phyloP scores from a whole-genome alignment of 2,113 vertebrate species.

The Paralichthys olivaceus region DNA sequence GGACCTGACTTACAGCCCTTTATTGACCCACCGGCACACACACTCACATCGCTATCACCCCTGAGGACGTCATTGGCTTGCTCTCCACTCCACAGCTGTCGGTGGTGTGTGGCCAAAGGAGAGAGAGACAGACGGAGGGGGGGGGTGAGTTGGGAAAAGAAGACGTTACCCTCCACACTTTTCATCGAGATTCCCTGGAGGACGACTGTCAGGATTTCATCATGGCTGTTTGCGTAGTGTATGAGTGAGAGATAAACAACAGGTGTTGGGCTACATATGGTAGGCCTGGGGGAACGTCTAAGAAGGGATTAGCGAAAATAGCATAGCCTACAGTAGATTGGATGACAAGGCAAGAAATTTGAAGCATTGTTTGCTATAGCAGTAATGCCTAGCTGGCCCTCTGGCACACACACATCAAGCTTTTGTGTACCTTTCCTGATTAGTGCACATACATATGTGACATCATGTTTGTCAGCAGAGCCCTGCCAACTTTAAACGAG shows the following conservation, averaged over 20 bases:
- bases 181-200: slow-evolving; percentile 23
- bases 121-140: background rate
- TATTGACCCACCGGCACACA: slow-evolving; percentile 68
- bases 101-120: slow-evolving; percentile 44
- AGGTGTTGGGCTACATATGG: slow-evolving; percentile 67
- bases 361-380: slow-evolving; percentile 39
- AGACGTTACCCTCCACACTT: slow-evolving; percentile 19
- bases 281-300: slow-evolving; percentile 50
- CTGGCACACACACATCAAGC: background rate
- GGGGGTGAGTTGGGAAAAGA: background rate
- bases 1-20: slow-evolving; percentile 69
- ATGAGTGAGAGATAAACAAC: slow-evolving; percentile 71
- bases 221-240: slow-evolving; percentile 32
- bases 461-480: background rate
- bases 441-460: background rate
- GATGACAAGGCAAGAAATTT: slow-evolving; percentile 67
- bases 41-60: slow-evolving; percentile 80
- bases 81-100: slow-evolving; percentile 80
- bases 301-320: slow-evolving; percentile 64
- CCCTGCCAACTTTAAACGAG: too few species aligned
- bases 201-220: slow-evolving; percentile 21
- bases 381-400: slow-evolving; percentile 1
- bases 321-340: slow-evolving; percentile 62
- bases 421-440: slow-evolving; percentile 1
- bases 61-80: slow-evolving; percentile 79